Evolutionary conservation across 2,797 vertebrate species (phyloP), one percentile per base, ranked within the genome.

Genomic region (Sebastes taczanowskii): DNA sequence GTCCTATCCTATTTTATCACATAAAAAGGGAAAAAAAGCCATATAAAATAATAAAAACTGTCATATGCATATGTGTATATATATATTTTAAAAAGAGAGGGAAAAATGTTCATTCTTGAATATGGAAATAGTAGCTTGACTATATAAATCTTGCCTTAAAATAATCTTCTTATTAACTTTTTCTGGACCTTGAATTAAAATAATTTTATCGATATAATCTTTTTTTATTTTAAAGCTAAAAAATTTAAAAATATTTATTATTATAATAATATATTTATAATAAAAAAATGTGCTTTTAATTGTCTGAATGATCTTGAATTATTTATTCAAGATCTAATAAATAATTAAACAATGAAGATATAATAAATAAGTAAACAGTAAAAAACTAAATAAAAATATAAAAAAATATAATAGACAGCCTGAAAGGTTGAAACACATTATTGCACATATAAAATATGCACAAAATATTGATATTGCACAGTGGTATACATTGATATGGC

Each of bases 1-100:
- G 94, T 90, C 60, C n/a, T 2, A 0, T 27, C 30, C 34, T 35
- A 35, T 35, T 35, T 35, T 35, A 35, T 35, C 18, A 49, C 18
- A 20, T 18, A 16, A 6, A 42, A n/a, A 30, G 1, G 27, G n/a
- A n/a, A 30, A 34, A 2, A 60, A 56, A 61, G 18, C 7, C 46
- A 9, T n/a, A 52, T 52, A 20, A 9, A 52, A 52, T 52, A 52
- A 52, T 52, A 52, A 52, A 52, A 52, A 9, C 18, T 8, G 20
- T 9, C 46, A 20, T n/a, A 4, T 20, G 18, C 7, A 20, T 9
- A 20, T 20, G 18, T 20, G 18, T 2, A 8, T 20, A 52, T 52
- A 20, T 52, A 20, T n/a, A 52, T 52, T 52, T 52, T 52, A 52
- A 52, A 52, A 52, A 52, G 8, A n/a, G 46, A 52, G 46, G 46